phyloP scores from a whole-genome alignment of 2,113 vertebrate species.

The Sylvietta virens region DNA sequence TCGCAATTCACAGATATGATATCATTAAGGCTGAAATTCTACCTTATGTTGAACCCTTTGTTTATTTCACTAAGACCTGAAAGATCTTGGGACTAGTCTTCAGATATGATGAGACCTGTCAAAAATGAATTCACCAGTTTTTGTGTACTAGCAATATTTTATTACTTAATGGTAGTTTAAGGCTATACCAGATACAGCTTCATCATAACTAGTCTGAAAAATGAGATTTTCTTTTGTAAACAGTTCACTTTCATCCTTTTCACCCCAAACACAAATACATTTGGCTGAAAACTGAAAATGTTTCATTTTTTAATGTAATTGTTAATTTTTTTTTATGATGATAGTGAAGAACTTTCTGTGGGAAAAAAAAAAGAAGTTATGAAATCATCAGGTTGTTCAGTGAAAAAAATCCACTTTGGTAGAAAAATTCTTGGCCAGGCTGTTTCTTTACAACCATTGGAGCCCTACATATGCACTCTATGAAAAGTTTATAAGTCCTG shows the following conservation, averaged over 20 bases:
- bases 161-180: not conserved
- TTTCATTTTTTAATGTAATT: not conserved
- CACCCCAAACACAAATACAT: not conserved
- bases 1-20: constrained; percentile 32
- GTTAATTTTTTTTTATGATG: not conserved
- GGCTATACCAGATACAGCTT: not conserved
- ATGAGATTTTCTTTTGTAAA: not conserved
- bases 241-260: not conserved
- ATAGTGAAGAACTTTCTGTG: not conserved
- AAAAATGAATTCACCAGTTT: not conserved
- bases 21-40: constrained; percentile 34
- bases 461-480: not conserved
- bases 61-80: constrained; percentile 4
- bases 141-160: not conserved
- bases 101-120: not conserved
- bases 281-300: not conserved
- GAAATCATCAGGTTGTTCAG: not conserved
- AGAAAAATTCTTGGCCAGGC: not conserved
- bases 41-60: not conserved
- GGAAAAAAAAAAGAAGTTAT: not conserved
- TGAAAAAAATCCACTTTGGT: not conserved
- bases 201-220: not conserved
- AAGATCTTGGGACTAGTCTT: constrained; percentile 14
- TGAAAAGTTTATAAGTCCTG: not conserved
- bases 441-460: not conserved